Evolutionary conservation across 2,113 vertebrate species (phyloP), one percentile per base, ranked within the genome.

Genomic region (Tenrec ecaudatus): DNA sequence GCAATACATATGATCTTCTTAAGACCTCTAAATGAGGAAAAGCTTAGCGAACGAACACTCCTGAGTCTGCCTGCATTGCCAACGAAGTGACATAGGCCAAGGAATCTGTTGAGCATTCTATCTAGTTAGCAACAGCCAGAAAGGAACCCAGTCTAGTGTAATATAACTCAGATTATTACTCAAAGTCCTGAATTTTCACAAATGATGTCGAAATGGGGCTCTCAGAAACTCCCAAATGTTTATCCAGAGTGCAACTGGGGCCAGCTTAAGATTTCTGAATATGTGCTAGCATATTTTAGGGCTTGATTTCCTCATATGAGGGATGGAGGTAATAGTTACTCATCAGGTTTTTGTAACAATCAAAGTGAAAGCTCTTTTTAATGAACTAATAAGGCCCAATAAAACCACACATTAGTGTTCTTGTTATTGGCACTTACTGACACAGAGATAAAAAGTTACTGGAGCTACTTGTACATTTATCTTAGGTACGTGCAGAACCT

Each of bases 71-170:
- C 20, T 82, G 43, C 22, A 58, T 76, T 87, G 58, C 82, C 57
- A 43, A 60, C 25, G 29, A 33, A 91, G 29, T 27, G 12, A 94
- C 15, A 71, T 6, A 20, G 22, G 19, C 16, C 60, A 62, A 62
- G 40, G 33, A 83, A 75, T 76, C 73, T 79, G 47, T 91, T 82
- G 57, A 92, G 23, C 43, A 73, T 84, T 79, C 2, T 0, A 60
- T 80, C 64, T 82, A 82, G 83, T 94, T 76, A 96, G 60, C 14
- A 95, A 90, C 14, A 77, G 92, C 83, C 33, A 93, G 38, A 10
- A 88, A 76, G 85, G 23, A 85, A 80, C 14, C 20, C 71, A 71
- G 58, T n/a, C 68, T 82, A 43, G 0, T 25, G 16, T 93, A 60
- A 38, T 60, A 38, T 85, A 68, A 86, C 75, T 91, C 90, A 57